Evolutionary conservation across 1,140 invertebrate genomes (phyloP), one percentile per base, ranked within the genome.

Genomic region (Metopolophium dirhodum): DNA sequence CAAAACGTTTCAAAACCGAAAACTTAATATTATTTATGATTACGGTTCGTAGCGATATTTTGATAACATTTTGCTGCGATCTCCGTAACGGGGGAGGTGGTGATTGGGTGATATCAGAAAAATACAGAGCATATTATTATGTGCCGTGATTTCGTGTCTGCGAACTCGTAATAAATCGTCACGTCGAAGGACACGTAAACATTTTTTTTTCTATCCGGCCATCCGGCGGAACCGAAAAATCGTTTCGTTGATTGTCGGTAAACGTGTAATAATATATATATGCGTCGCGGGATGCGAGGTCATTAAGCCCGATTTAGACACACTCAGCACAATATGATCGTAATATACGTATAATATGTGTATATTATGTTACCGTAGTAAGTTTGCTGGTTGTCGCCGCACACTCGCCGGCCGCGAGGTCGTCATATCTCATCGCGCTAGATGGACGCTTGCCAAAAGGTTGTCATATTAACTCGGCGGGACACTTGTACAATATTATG

Each of bases 401-500:
- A 90, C 26, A 30, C 45, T 37, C 37, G 9, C 83, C 2, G 2
- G 23, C 37, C 37, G 20, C 23, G 26, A 2, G 30, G 2, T 7
- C 26, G 54, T 90, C 89, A 57, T 90, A 57, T 57, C 22, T 23
- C n/a, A n/a, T n/a, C 14, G 49, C 87, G 30, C 30, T 18, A 54
- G 18, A 11, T 90, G 89, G 45, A 68, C 37, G 4, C 1, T 3
- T 11, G 54, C 89, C 89, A 61, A 90, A 61, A 45, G 22, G 89
- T 90, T 90, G 89, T 90, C 89, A 90, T 61, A 90, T 61, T 57
- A 47, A 88, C 86, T 88, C 47, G 47, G 47, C 47, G 86, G 11
- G 47, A 26, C 86, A 20, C 20, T n/a, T 51, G 9, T 86, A 86
- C 3, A 54, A 23, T 54, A 68, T 68, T 30, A 68, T 68, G 61